Evolutionary conservation across 1,140 invertebrate species (phyloP), one percentile per base, ranked within the genome.

Genomic region (Nixonia krombeini): DNA sequence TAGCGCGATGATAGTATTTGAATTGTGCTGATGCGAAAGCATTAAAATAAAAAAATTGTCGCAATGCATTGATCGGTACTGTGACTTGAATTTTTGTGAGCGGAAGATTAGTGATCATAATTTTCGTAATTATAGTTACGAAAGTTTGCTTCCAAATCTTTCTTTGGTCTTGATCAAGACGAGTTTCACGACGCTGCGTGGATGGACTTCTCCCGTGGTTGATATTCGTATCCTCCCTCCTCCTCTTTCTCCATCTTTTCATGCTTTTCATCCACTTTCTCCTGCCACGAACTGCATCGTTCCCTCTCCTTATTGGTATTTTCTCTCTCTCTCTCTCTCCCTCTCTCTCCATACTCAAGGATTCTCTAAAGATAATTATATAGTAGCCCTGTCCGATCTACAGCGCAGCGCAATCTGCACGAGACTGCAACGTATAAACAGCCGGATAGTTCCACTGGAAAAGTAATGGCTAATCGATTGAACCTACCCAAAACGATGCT

Each of bases 291-390:
- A n/a, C 6, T n/a, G 0, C 1, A 2, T 2, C 26, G 7, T 12
- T 47, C 33, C 35, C 58, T 17, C 9, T 21, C 10, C 25, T 21
- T 35, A n/a, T 31, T 35, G 37, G 23, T 15, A n/a, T n/a, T n/a
- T n/a, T n/a, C n/a, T n/a, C n/a, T n/a, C 40, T 15, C 58, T 44
- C 33, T 33, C 37, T 26, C 41, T 61, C 49, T 42, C 45, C 64
- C 57, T 69, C 45, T 52, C 44, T 59, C 67, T 51, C 57, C 29
- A 37, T 41, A 35, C 49, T 75, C 73, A 72, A 82, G 69, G 73
- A 76, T 70, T 72, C 73, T 79, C 67, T 69, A 66, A 75, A 65
- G 71, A 80, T 82, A 82, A 82, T 82, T 82, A 81, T 74, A 81
- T 76, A 76, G 77, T 80, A 81, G 76, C 67, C 69, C 64, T 37